Conservation (phyloP, 2,888 invertebrate species). For the Drosophila kuntzei region DNA sequence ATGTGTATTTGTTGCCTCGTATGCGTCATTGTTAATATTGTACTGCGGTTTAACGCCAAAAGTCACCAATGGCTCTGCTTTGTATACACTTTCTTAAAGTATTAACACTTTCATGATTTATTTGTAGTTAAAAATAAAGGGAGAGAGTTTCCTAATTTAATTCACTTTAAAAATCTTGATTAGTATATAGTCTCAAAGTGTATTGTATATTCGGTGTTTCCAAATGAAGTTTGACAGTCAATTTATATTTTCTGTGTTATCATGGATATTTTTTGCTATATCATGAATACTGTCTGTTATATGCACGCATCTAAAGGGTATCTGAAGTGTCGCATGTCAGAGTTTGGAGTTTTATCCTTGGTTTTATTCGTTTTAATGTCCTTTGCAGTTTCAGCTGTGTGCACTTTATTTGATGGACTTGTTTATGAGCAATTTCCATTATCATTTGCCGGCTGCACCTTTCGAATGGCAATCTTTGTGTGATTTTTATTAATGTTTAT, state of each 20-base stretch:
- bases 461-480: conserved; percentile 71
- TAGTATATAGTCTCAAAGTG: too few species aligned
- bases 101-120: not conserved
- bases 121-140: too few species aligned
- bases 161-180: too few species aligned
- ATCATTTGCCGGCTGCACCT: conserved; percentile 60
- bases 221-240: not conserved
- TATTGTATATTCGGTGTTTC: too few species aligned
- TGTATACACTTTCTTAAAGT: not conserved
- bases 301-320: conserved; percentile 25
- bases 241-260: not conserved
- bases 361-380: conserved; percentile 45
- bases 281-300: not conserved
- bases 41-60: conserved; percentile 74
- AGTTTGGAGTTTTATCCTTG: conserved; percentile 4
- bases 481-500: conserved; percentile 79
- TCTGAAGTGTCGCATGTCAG: not conserved
- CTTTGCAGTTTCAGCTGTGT: conserved; percentile 62
- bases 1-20: conserved; percentile 24
- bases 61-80: conserved; percentile 56
- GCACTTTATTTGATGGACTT: conserved; percentile 81
- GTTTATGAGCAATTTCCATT: conserved; percentile 75
- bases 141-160: too few species aligned
- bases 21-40: conserved; percentile 77
- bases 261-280: too few species aligned